phyloP scores from a whole-genome alignment of 2,797 vertebrate species.

The Coccyzus lansbergi region DNA sequence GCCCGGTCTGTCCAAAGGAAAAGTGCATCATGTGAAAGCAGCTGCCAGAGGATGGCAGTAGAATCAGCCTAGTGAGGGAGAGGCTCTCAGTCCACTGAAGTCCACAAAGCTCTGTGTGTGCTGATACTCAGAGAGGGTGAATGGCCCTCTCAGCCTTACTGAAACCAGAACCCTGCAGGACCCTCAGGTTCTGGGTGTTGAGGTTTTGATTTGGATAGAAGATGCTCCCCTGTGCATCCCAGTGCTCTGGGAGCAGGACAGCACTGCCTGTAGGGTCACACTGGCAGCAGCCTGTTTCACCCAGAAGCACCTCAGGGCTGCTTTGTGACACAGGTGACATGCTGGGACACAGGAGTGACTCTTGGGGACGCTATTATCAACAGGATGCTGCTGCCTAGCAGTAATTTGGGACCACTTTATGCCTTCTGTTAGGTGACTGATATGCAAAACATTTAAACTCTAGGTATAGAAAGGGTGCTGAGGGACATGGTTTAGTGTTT shows the following conservation, averaged over 20 bases:
- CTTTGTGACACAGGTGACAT: background rate
- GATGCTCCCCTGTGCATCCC: fast-evolving
- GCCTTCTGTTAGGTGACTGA: fast-evolving
- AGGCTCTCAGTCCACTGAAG: background rate
- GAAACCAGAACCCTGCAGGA: background rate
- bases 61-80: background rate
- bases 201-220: background rate
- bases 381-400: background rate
- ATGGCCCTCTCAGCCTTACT: background rate
- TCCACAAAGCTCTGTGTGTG: background rate
- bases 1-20: background rate
- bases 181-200: background rate
- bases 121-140: background rate
- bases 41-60: conserved; percentile 13
- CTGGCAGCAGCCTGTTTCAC: background rate
- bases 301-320: background rate
- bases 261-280: background rate
- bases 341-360: background rate
- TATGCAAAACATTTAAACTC: background rate
- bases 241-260: background rate
- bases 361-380: background rate
- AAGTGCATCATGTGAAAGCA: background rate
- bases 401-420: background rate
- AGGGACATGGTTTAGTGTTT: no score
- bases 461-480: background rate